Percentiles rank a stretch among this genome's conserved stretches.
phyloP scores from a whole-genome alignment of 1,140 invertebrate genomes.

The Physella acuta region DNA sequence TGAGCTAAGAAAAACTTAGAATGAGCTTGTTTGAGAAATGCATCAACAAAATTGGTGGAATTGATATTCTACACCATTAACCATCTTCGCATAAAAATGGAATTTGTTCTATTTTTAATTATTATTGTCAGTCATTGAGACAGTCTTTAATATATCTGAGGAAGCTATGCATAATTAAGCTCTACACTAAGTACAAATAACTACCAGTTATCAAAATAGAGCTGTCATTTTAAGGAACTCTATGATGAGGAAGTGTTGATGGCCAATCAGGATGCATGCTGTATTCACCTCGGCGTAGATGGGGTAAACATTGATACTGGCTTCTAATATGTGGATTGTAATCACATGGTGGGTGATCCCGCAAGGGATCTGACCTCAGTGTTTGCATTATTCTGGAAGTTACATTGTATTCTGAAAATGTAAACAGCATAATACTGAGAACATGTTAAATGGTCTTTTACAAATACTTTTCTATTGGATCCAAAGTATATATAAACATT shows the following conservation, averaged over 20 bases:
- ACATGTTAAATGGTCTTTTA: background rate
- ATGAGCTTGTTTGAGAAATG: no score
- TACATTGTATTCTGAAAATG: slow-evolving; percentile 4
- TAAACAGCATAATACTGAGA: background rate
- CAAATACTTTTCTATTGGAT: no score
- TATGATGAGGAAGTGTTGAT: slow-evolving; percentile 43
- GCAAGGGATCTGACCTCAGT: background rate
- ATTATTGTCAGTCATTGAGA: slow-evolving; percentile 8
- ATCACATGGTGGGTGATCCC: background rate
- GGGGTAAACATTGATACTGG: background rate
- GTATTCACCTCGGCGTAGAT: slow-evolving; percentile 42
- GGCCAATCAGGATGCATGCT: slow-evolving; percentile 52
- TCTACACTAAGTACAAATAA: background rate
- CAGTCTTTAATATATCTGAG: background rate
- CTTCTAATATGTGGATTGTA: background rate
- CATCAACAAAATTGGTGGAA: no score
- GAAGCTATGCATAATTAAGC: background rate
- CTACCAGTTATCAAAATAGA: no score
- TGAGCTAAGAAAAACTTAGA: no score
- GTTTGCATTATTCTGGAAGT: slow-evolving; percentile 15
- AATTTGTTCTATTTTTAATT: no score
- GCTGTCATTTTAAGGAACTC: slow-evolving; percentile 30
- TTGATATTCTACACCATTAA: no score
- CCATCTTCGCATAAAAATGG: no score
- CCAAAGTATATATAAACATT: no score